Conservation (phyloP, 2,797 vertebrate species). For the Pangasius krempfi region DNA sequence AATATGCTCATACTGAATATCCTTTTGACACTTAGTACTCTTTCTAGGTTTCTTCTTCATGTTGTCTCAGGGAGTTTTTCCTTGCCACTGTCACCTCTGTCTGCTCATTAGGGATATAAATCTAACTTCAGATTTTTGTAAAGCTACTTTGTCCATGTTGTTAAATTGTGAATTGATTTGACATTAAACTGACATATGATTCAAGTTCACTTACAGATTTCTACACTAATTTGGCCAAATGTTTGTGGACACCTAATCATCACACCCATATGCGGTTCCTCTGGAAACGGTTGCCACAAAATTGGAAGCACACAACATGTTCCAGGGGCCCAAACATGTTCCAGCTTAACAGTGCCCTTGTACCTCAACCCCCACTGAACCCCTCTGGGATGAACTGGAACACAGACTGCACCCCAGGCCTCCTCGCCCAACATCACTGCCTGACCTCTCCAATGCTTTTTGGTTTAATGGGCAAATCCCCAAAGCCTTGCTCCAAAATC, state of each 20-base stretch:
- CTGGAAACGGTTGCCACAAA: too few species aligned
- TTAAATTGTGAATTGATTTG: not conserved
- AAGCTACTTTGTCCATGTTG: not conserved
- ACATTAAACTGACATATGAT: not conserved
- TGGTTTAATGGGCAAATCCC: too few species aligned
- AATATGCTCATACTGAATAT: not conserved
- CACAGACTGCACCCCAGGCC: too few species aligned
- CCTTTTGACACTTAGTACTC: not conserved
- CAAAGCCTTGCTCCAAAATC: not conserved
- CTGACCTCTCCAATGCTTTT: too few species aligned
- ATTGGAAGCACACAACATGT: not conserved
- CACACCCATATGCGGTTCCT: not conserved
- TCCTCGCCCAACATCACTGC: too few species aligned
- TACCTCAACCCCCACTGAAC: too few species aligned
- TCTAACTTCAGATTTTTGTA: not conserved
- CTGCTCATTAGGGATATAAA: not conserved
- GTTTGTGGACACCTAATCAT: not conserved
- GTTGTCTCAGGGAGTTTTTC: not conserved
- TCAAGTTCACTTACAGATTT: not conserved
- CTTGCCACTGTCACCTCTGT: not conserved
- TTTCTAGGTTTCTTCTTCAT: not conserved
- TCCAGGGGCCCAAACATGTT: not conserved
- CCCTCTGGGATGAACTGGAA: too few species aligned
- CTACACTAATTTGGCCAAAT: not conserved
- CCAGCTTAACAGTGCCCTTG: not conserved